phyloP scores from a whole-genome alignment of 2,113 vertebrate genomes.

The Colossoma macropomum region DNA sequence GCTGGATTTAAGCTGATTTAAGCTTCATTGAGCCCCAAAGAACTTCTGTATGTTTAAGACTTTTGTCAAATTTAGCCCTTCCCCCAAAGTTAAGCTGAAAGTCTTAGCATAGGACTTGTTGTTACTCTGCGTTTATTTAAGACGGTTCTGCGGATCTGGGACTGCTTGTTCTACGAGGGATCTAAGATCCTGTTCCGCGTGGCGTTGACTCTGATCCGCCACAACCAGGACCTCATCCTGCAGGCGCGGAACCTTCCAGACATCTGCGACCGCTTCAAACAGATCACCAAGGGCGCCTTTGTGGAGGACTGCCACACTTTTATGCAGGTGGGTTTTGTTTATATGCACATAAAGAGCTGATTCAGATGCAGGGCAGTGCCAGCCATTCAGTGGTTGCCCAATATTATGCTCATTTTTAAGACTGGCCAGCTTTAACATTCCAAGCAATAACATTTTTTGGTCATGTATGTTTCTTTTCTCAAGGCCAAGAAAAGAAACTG shows the following conservation, averaged over 20 bases:
- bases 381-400: too few species aligned
- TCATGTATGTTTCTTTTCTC: too few species aligned
- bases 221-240: constrained; percentile 86
- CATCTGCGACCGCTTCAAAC: constrained; percentile 90
- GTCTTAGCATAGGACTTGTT: not conserved
- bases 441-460: too few species aligned
- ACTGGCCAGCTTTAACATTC: too few species aligned
- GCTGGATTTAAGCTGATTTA: not conserved
- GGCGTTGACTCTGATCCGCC: constrained; percentile 89
- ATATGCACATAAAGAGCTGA: too few species aligned
- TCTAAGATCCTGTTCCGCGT: constrained; percentile 96
- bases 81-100: not conserved
- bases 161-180: constrained; percentile 95
- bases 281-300: constrained; percentile 85
- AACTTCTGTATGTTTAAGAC: not conserved
- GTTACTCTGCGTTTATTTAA: constrained; percentile 60
- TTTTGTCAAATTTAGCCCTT: not conserved
- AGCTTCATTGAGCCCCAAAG: not conserved
- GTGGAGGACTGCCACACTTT: constrained; percentile 91
- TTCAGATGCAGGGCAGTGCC: too few species aligned
- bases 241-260: constrained; percentile 85
- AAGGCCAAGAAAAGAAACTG: not conserved
- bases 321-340: constrained; percentile 83
- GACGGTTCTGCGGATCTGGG: constrained; percentile 96
- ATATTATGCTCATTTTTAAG: too few species aligned